Conservation (phyloP, 2,888 invertebrate genomes). For the Himalopsyche kuldschensis region DNA sequence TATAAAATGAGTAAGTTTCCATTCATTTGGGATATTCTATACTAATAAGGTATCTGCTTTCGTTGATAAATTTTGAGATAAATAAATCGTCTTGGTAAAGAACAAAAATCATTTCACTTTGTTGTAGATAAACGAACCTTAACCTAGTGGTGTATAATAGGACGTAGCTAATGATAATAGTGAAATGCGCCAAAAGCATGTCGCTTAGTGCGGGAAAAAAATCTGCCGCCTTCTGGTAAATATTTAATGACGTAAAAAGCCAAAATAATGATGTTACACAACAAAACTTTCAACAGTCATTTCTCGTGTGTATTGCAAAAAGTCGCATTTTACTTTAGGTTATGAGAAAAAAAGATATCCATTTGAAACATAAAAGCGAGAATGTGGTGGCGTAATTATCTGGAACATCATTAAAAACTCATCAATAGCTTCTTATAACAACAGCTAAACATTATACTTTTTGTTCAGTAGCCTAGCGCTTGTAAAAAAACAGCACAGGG, state of each 20-base stretch:
- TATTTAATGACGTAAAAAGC: background rate
- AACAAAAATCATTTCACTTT: too few relatives aligned
- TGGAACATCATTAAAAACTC: slow-evolving; percentile 29
- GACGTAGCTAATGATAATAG: too few relatives aligned
- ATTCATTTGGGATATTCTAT: too few relatives aligned
- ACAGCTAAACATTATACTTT: slow-evolving; percentile 17
- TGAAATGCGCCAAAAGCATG: too few relatives aligned
- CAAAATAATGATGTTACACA: background rate
- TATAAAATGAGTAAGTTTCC: too few relatives aligned
- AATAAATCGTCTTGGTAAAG: too few relatives aligned
- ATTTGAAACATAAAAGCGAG: slow-evolving; percentile 1
- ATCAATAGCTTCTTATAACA: slow-evolving; percentile 21
- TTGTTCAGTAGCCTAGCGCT: slow-evolving; percentile 2
- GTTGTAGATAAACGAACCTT: too few relatives aligned
- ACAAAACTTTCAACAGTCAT: background rate
- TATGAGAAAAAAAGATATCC: background rate
- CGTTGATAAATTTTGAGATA: too few relatives aligned
- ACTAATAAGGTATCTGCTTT: too few relatives aligned
- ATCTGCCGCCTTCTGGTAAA: too few relatives aligned
- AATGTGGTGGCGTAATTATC: slow-evolving; percentile 21
- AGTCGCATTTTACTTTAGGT: background rate
- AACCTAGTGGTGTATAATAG: too few relatives aligned
- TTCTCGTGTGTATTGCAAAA: slow-evolving; percentile 4
- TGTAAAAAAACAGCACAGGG: background rate
- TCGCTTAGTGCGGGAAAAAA: too few relatives aligned